Conservation (phyloP, 2,797 vertebrate genomes). For the Allobates femoralis region DNA sequence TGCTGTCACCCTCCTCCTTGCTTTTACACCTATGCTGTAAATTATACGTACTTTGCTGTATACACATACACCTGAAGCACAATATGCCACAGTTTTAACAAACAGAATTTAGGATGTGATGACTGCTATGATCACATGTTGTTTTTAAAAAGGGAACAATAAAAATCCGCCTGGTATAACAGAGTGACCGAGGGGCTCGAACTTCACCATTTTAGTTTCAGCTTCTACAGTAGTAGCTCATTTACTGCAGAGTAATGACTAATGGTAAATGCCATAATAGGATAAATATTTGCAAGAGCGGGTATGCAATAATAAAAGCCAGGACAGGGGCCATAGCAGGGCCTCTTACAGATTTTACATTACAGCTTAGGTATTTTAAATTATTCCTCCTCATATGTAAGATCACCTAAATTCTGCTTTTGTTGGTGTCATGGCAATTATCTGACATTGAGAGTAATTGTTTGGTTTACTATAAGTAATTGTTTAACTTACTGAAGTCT, state of each 20-base stretch:
- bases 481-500: too few relatives aligned
- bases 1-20: conserved; percentile 25
- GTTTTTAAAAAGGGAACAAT: background rate
- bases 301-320: too few relatives aligned
- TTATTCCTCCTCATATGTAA: too few relatives aligned
- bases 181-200: background rate
- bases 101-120: conserved; percentile 20
- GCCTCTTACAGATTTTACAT: too few relatives aligned
- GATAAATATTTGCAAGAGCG: too few relatives aligned
- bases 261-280: too few relatives aligned
- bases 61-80: conserved; percentile 11
- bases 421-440: too few relatives aligned
- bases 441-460: too few relatives aligned
- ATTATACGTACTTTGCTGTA: conserved; percentile 17
- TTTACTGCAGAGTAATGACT: background rate
- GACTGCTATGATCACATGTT: background rate
- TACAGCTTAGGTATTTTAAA: too few relatives aligned
- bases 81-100: conserved; percentile 3
- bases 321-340: too few relatives aligned
- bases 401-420: too few relatives aligned
- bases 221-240: background rate
- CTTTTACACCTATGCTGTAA: conserved; percentile 41
- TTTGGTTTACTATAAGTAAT: too few relatives aligned
- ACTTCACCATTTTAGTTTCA: background rate
- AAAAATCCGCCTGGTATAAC: background rate